Evolutionary conservation across 2,888 invertebrate genomes (phyloP), one percentile per base, ranked within the genome.

Genomic region (Stenolophus ochropezus): DNA sequence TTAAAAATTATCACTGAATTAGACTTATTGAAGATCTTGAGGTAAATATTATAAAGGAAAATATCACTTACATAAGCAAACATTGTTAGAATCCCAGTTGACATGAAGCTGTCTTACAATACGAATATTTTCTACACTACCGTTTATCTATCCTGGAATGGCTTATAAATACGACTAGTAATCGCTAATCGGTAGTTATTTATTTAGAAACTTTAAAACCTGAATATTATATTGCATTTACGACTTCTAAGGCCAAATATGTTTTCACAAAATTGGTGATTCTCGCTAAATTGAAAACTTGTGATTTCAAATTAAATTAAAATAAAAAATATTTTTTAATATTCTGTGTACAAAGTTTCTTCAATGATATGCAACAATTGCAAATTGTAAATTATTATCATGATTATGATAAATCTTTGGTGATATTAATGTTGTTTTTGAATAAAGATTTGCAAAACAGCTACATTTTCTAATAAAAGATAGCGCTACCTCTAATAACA

Each of bases 171-270:
- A 79, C 69, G 79, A 79, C 79, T 79, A 79, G 25, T 53, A 65
- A 33, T 49, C 78, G 78, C 78, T 78, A 78, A 25, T 77, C 74
- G 27, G 74, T 78, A 18, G 33, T 61, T 42, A 58, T 58, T 58
- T 61, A 76, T 56, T 78, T 79, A 79, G 79, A 79, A 79, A 79
- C 79, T 69, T 47, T 49, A 49, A 73, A 81, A 81, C 80, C 80
- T 81, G 80, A 81, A 73, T 81, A 42, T 74, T 81, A 74, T 81
- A 81, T 81, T 81, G 80, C 80, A 73, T 81, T 81, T 81, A 79
- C 80, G 80, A 73, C 74, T 71, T 79, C 79, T 81, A 81, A 81
- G 80, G 80, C 80, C 80, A 81, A 78, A 65, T 78, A 65, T 49
- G 78, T 81, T 71, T 74, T 81, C 56, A 81, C 73, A 81, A 58